Conservation (phyloP, 2,888 invertebrate species). For the Sarcophaga variegata region DNA sequence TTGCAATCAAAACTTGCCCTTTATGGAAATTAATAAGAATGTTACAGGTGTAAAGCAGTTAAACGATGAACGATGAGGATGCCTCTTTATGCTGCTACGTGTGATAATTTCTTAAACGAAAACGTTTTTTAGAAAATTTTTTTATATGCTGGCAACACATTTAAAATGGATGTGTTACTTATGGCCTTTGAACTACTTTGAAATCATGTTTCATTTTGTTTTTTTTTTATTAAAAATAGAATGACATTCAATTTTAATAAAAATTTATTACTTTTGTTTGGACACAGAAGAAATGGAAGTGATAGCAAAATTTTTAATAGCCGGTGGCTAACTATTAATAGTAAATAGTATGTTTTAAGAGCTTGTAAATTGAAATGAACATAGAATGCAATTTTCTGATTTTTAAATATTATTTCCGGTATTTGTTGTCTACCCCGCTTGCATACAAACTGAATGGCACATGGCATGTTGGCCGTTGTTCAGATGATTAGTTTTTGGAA, state of each 20-base stretch:
- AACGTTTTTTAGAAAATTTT: constrained; percentile 20
- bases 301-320: background rate
- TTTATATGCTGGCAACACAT: background rate
- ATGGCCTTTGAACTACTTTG: background rate
- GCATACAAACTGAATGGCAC: too few species aligned
- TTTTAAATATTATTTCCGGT: too few species aligned
- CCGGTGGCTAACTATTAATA: background rate
- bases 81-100: background rate
- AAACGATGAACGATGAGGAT: constrained; percentile 14
- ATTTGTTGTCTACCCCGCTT: too few species aligned
- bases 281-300: background rate
- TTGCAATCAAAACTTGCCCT: constrained; percentile 29
- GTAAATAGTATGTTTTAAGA: too few species aligned
- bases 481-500: too few species aligned
- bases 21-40: constrained; percentile 2
- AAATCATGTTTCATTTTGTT: background rate
- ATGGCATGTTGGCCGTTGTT: too few species aligned
- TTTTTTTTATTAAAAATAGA: background rate
- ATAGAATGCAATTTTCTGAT: too few species aligned
- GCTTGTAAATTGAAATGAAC: too few species aligned
- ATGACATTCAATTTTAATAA: constrained; percentile 19
- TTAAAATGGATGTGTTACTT: constrained; percentile 32
- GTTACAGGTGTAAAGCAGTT: background rate
- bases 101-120: constrained; percentile 25
- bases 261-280: background rate